Evolutionary conservation across 2,797 vertebrate species (phyloP).

Genomic region (Florisuga fusca): DNA sequence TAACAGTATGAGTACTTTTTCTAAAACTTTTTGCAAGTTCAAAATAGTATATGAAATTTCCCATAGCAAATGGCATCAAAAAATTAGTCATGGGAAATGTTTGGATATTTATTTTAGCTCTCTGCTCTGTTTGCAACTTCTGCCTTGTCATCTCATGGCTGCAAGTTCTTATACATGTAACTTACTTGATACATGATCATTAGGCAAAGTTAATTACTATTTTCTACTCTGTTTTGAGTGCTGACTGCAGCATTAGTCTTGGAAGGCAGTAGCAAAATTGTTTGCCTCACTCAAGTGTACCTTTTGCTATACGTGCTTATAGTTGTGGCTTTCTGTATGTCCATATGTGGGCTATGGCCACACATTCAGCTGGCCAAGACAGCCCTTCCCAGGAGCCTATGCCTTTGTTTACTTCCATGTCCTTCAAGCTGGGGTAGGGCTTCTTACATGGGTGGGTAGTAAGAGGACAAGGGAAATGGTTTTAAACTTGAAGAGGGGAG

Average conservation of each 20-base stretch:
- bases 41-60: neutral
- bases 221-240: neutral
- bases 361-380: neutral
- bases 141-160: neutral
- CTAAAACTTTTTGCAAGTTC: neutral
- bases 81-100: neutral
- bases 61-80: neutral
- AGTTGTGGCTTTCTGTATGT: neutral
- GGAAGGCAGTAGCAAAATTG: neutral
- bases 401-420: neutral
- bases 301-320: fast-evolving
- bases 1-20: neutral
- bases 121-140: neutral
- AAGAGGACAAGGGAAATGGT: no score
- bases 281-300: neutral
- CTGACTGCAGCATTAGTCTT: neutral
- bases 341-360: fast-evolving
- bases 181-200: neutral
- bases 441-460: no score
- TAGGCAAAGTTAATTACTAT: neutral
- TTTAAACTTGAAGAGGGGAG: no score
- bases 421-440: neutral
- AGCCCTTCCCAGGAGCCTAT: neutral
- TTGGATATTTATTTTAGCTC: neutral
- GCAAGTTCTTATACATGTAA: neutral